Conservation (phyloP, 2,888 invertebrate species). For the Melitaea athalia region DNA sequence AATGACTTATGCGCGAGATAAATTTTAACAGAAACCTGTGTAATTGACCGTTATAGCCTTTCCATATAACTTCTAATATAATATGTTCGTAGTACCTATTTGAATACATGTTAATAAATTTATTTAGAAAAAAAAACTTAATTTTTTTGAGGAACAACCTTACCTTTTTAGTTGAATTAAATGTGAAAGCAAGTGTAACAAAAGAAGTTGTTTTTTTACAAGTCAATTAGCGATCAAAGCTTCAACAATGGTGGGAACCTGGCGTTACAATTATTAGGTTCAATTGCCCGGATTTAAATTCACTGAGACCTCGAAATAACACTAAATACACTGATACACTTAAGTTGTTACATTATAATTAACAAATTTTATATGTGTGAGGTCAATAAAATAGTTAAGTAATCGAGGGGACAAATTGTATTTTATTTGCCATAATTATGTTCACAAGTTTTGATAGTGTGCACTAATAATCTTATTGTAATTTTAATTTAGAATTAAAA, state of each 20-base stretch:
- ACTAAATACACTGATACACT: not conserved
- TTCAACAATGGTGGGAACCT: conserved; percentile 55
- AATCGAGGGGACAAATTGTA: too few relatives aligned
- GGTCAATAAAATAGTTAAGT: not conserved
- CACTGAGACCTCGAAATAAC: conserved; percentile 39
- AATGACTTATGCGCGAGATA: too few relatives aligned
- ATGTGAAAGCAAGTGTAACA: conserved; percentile 15
- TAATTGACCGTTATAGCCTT: too few relatives aligned
- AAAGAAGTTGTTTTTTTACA: conserved; percentile 17
- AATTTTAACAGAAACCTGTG: too few relatives aligned
- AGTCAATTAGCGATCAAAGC: conserved; percentile 11
- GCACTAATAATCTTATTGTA: too few relatives aligned
- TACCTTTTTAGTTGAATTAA: not conserved
- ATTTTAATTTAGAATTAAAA: too few relatives aligned
- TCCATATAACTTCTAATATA: too few relatives aligned
- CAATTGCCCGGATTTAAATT: conserved; percentile 51
- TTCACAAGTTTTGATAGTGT: too few relatives aligned
- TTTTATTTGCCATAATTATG: too few relatives aligned
- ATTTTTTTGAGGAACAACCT: not conserved
- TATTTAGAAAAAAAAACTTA: too few relatives aligned
- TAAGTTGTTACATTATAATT: not conserved
- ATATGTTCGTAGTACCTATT: too few relatives aligned
- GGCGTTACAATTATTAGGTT: conserved; percentile 54
- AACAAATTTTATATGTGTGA: not conserved
- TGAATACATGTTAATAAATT: too few relatives aligned